Base-by-base conservation (phyloP, 53 echinoderm and acorn worm genomes). In the Holothuria scabra region DNA sequence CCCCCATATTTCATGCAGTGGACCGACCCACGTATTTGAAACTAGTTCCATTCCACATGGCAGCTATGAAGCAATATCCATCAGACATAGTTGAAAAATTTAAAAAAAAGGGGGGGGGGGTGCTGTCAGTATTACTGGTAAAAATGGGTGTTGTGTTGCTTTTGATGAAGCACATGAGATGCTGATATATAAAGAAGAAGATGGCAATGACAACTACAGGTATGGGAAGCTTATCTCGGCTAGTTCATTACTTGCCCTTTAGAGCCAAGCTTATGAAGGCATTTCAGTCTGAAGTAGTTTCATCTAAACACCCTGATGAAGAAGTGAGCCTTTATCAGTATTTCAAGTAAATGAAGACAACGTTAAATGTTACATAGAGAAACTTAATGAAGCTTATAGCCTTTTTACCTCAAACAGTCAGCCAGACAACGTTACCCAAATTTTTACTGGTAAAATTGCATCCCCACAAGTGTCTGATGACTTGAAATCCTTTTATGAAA, bases 111-210 rank as follows among this genome's bases (percentile, higher is more conserved):
- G n/a, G n/a, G n/a, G n/a, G n/a, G n/a, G n/a, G n/a, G n/a, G n/a
- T n/a, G n/a, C n/a, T n/a, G n/a, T n/a, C n/a, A n/a, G n/a, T n/a
- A n/a, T n/a, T n/a, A n/a, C n/a, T n/a, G n/a, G n/a, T n/a, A n/a
- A n/a, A n/a, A n/a, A n/a, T n/a, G n/a, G n/a, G n/a, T n/a, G n/a
- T n/a, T n/a, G n/a, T n/a, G n/a, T n/a, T n/a, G n/a, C n/a, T n/a
- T n/a, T n/a, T n/a, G n/a, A n/a, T n/a, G n/a, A n/a, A n/a, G n/a
- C n/a, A n/a, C n/a, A n/a, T n/a, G n/a, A n/a, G n/a, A n/a, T n/a
- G n/a, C n/a, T 83, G 12, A 89, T 92, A 11, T 89, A 91, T 37
- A 88, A 64, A 59, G 84, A 87, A 24, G 68, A 81, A 91, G 59
- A 91, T 88, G 88, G 71, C 87, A 22, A 67, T 91, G 22, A 84